These are phyloP conservation scores for Drosophila dives DNA, from an alignment of 2,888 invertebrate genomes.

Conservation along the genomic window DNA sequence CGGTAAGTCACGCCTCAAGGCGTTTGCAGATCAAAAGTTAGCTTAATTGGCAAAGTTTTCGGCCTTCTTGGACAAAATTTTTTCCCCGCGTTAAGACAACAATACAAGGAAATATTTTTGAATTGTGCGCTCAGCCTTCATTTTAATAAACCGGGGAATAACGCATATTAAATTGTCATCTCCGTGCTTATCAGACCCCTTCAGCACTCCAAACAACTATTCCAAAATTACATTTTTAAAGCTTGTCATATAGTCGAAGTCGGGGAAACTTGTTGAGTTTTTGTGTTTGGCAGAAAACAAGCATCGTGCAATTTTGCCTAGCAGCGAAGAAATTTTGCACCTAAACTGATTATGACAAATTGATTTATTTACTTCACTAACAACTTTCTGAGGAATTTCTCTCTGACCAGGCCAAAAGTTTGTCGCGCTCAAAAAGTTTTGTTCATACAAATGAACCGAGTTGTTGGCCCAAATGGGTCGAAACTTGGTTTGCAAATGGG, in stretches of 20 bases:
- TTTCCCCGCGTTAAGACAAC: constrained; percentile 57
- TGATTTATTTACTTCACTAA: constrained; percentile 83
- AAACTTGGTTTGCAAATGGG: background rate
- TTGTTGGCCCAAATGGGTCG: constrained; percentile 6
- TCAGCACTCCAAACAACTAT: constrained; percentile 16
- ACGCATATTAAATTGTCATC: background rate
- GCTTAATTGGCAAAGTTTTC: constrained; percentile 75
- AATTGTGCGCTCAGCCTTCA: constrained; percentile 34
- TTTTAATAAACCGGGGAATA: background rate
- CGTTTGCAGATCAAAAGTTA: constrained; percentile 51
- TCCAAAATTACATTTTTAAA: constrained; percentile 14
- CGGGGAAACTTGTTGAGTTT: constrained; percentile 23
- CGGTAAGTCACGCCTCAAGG: constrained; percentile 84
- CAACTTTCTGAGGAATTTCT: constrained; percentile 77
- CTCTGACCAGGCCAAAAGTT: constrained; percentile 63
- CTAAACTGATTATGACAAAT: constrained; percentile 83
- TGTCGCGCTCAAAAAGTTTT: constrained; percentile 68
- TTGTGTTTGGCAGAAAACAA: constrained; percentile 35
- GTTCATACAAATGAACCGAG: constrained; percentile 68
- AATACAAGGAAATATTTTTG: constrained; percentile 58
- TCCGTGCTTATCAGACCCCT: background rate
- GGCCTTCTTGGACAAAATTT: constrained; percentile 57
- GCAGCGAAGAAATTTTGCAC: constrained; percentile 76
- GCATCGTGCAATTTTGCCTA: constrained; percentile 68
- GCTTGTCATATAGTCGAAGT: constrained; percentile 35